Base-by-base conservation (phyloP, 2,797 vertebrate genomes). In the Poliocrania exsul region DNA sequence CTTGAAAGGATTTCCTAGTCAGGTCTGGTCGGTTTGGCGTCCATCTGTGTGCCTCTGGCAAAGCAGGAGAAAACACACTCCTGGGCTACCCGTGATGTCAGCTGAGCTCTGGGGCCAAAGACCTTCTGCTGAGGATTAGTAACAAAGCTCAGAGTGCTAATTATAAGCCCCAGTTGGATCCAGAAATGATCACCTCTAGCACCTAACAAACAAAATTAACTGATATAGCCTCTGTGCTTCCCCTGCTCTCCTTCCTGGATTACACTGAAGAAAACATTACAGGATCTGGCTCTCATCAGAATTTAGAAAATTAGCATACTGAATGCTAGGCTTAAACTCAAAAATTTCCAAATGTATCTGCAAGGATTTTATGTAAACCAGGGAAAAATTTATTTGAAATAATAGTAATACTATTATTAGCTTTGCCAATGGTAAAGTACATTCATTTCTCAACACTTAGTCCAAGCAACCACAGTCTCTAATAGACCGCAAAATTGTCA, bases 381-480 rank as follows among this genome's bases (percentile, higher is more conserved):
- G 57, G 78, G 80, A 69, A 6, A 84, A 42, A n/a, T 13, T 51
- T 37, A 28, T 54, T 56, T 61, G 21, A 88, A 83, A 83, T 86
- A 78, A 46, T 26, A 85, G 17, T 28, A 38, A 65, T 54, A 33
- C 31, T 53, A 57, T 77, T 80, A 82, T 69, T 74, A 77, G n/a
- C 33, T 93, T 94, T 81, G 53, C 42, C 42, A 38, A 44, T 87
- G 79, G 75, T 78, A 60, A 91, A 91, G 21, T 42, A 60, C 51
- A 71, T 58, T 88, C 23, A 70, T 74, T 91, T 81, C 66, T 90
- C 75, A 72, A n/a, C 1, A 20, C 31, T 91, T 89, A 83, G 15
- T 28, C 44, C 69, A 81, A 79, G 81, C 21, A 62, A 72, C 66
- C 44, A 38, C 0, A 0, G 33, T 33, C 40, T 91, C 56, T 93